Percentiles rank a stretch among this genome's conserved stretches.
Evolutionary conservation across 2,888 invertebrate species (phyloP).

Genomic region (Crepidodera aurea): DNA sequence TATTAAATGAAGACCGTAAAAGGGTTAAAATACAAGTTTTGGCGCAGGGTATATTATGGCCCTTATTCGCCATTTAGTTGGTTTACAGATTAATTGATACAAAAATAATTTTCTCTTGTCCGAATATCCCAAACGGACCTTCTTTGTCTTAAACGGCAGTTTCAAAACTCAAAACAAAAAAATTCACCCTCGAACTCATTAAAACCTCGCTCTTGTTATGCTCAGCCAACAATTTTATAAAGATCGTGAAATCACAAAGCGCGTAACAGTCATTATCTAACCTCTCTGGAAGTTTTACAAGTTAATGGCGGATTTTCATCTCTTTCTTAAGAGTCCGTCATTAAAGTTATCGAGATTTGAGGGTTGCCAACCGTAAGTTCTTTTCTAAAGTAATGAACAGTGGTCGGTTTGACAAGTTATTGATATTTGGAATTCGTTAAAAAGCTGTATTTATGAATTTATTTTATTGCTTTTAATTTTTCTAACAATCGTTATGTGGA

Average conservation of each 20-base stretch:
- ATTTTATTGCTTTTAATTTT: no score
- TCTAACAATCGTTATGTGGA: no score
- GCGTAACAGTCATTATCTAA: slow-evolving; percentile 29
- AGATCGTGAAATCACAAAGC: slow-evolving; percentile 19
- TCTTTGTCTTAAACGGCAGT: not conserved
- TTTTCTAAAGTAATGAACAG: not conserved
- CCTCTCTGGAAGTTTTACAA: slow-evolving; percentile 29
- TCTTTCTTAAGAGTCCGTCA: slow-evolving; percentile 52
- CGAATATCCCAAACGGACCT: no score
- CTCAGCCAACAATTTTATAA: slow-evolving; percentile 8
- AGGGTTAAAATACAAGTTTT: no score
- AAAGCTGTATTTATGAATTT: no score
- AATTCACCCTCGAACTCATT: slow-evolving; percentile 3
- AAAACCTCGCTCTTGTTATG: slow-evolving; percentile 3
- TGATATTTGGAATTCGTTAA: no score
- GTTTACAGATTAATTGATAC: no score
- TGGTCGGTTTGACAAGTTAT: not conserved
- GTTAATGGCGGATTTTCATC: slow-evolving; percentile 44
- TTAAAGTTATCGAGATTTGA: slow-evolving; percentile 51
- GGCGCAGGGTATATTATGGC: no score
- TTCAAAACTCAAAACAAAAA: not conserved
- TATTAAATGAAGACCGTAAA: no score
- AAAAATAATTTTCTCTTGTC: no score
- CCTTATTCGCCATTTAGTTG: no score
- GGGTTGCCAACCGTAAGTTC: not conserved